Base-by-base conservation (phyloP, 2,888 invertebrate species). In the Spatulosminthurus flaviceps region DNA sequence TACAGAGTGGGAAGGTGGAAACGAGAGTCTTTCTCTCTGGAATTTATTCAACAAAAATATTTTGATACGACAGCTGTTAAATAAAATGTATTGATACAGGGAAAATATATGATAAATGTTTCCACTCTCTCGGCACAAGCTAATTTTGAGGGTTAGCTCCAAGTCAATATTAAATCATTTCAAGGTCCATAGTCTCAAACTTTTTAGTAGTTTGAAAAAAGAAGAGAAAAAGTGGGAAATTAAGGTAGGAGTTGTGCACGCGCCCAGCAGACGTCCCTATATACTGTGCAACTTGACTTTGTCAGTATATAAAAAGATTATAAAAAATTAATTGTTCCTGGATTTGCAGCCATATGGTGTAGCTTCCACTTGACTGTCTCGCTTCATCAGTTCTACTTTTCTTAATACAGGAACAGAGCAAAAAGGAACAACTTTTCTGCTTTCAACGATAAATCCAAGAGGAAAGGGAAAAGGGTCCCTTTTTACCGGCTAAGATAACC, bases 341-440 rank as follows among this genome's bases (percentile, higher is more conserved):
- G 67, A 67, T 73, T 73, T 43, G 51, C 42, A 73, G 73, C 73
- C 73, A 73, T 73, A 73, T 73, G 73, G 73, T 60, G 73, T 43
- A 24, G 73, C 22, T 51, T 51, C 19, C 19, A 51, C 9, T n/a
- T n/a, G n/a, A n/a, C n/a, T 41, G 51, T 51, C n/a, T 13, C 19
- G 60, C 1, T 67, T 19, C 19, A 67, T 19, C 67, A 67, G 9
- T 26, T 13, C 9, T n/a, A 67, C 67, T 51, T 51, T n/a, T n/a
- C n/a, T n/a, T n/a, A n/a, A n/a, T n/a, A n/a, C n/a, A n/a, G n/a
- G n/a, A n/a, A n/a, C n/a, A 51, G 16, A 19, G 19, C 51, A 2
- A n/a, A n/a, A n/a, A 28, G 24, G 67, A 26, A 67, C 67, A 7
- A 67, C 4, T 67, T n/a, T n/a, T 67, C 4, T 11, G 28, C 24